Base-by-base conservation (phyloP, 1,140 invertebrate species). In the Sitobion miscanthi region DNA sequence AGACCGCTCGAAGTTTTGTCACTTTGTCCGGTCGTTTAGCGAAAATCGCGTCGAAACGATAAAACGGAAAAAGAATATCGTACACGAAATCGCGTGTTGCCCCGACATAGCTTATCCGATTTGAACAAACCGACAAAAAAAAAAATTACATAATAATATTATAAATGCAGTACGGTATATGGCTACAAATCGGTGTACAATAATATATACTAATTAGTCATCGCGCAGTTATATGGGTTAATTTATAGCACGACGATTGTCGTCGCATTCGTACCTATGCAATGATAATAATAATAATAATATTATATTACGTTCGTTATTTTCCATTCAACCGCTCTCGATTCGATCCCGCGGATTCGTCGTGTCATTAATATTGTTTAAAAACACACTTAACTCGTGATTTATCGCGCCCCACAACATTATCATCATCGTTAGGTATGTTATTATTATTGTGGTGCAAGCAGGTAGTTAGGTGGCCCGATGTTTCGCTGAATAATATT, bases 271-370 rank as follows among this genome's bases (percentile, higher is more conserved):
- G 30, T 77, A 20, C 45, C 45, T 47, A 47, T 47, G 4, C 4
- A 4, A 47, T 3, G 6, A 5, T 5, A 47, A 47, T 69, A 69
- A n/a, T 69, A n/a, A 69, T 30, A 69, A 11, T 20, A 54, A n/a
- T 77, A 77, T 77, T n/a, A 35, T 45, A 45, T 87, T 47, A 23
- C 85, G 85, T 47, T 87, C 85, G 85, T 87, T 87, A 87, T 87
- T 87, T 47, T n/a, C 85, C 45, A 30, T 47, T 30, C 85, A 30
- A 30, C 45, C 45, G 9, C 85, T 45, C 42, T 23, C 83, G 38
- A 25, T 85, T 23, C 83, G 38, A 25, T 85, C 42, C 21, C 8
- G 21, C 42, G 83, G 38, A 85, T 45, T 85, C 38, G 30, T 85
- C 38, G 30, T 20, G 85, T 49, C 85, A n/a, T 87, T 87, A n/a